Evolutionary conservation across 1,140 invertebrate genomes (phyloP), one percentile per base, ranked within the genome.

Genomic region (Asbolus verrucosus): DNA sequence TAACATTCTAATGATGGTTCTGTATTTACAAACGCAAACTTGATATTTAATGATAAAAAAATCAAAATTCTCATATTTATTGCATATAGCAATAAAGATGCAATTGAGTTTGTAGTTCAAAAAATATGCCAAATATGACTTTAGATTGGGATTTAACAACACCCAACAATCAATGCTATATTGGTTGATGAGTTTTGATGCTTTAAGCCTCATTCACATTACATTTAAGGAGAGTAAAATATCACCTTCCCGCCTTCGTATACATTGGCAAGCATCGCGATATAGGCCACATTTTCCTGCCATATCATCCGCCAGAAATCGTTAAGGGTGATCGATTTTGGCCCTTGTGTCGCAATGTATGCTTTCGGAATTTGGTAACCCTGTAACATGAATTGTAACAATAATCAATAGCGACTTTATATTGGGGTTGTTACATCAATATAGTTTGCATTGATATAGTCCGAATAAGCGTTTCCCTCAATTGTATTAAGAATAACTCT

Each of bases 231-330:
- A 19, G 41, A n/a, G 16, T 62, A 62, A 31, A 62, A 13, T 14
- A 65, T 43, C 27, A 78, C 89, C 83, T 90, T 89, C 73, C 88
- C 88, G 54, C 86, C 85, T 82, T 94, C 93, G 0, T 87, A 81
- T 31, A 92, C 84, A 72, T 91, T 88, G n/a, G 91, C 92, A 16
- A 92, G 82, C 89, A 93, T 93, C 24, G 93, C 85, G 77, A 94
- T 91, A 13, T 91, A 82, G 46, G 85, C 82, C 0, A 88, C 85
- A 50, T 91, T 86, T 75, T 91, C 85, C 73, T 91, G 87, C 80
- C 91, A 87, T 15, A 92, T 79, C 91, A 94, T 93, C 71, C 88
- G 80, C 92, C 92, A 94, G 80, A 94, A 93, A 78, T 94, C 92
- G 36, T 83, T 82, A 0, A 88, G 81, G 4, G 92, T 94, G 69